Evolutionary conservation across 92 coral and sea anemone genomes (phyloP), one percentile per base, ranked within the genome.

Genomic region (Isaurus tuberculatus): DNA sequence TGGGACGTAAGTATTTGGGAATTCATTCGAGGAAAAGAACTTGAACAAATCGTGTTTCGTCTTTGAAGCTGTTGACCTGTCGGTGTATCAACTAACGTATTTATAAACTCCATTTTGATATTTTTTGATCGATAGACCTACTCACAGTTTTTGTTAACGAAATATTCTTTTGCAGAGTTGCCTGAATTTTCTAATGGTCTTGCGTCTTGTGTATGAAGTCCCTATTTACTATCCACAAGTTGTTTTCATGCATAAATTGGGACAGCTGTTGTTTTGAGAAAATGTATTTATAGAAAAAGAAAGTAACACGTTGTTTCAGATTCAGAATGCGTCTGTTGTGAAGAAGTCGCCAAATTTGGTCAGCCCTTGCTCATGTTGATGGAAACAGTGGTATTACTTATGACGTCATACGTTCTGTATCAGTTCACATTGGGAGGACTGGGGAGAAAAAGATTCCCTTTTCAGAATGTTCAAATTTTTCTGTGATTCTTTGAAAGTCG

Each of bases 41-140:
- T 61, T 19, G 82, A 77, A 26, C 82, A 77, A 36, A 77, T 77
- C 1, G 82, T 77, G 49, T 77, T 77, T 20, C 82, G 31, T 0
- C 82, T 69, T 4, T 77, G 82, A 32, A 77, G 82, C 30, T 77
- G 82, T 5, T 77, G 82, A 10, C 82, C 82, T 6, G 82, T 77
- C 32, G 82, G 82, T 34, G 82, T 77, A 13, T 77, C 82, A 27
- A 57, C 82, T 2, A 77, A 5, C 23, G 58, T n/a, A 29, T 77
- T 77, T 30, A 77, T 77, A 60, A 77, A 77, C 28, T 77, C 82
- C 82, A 77, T 77, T 55, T 58, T 77, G 0, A 22, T 19, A 46
- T 13, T 10, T 34, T 60, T 19, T 40, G 10, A 7, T 65, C 37
- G 19, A 27, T 51, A 51, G 13, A 48, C 43, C 22, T 22, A 6